Evolutionary conservation across 2,797 vertebrate species (phyloP), one percentile per base, ranked within the genome.

Genomic region (Crax fasciolata): DNA sequence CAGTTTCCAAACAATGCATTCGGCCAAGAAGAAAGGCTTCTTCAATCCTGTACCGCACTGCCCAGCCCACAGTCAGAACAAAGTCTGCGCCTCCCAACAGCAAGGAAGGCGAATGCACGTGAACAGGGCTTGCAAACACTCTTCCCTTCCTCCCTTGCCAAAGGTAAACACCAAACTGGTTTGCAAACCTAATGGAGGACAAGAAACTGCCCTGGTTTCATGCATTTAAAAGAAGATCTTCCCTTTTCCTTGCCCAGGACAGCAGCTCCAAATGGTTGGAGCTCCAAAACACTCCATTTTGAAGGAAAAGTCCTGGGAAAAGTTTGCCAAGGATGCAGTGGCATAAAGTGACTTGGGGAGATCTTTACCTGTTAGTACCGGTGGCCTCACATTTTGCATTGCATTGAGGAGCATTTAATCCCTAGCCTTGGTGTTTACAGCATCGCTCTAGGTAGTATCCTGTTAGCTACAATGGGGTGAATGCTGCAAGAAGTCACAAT

Each of bases 41-140:
- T 88, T 84, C 63, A 87, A 65, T 71, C 63, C 74, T 61, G 38
- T 63, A 12, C 18, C 2, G 2, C 44, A 38, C 67, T 79, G 77
- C 80, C 91, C 51, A 92, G 79, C 84, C 87, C 83, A 74, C 57
- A 51, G 52, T 25, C 70, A 93, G 94, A 92, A 41, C 65, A 82
- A 94, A 91, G 85, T 61, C 83, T 85, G 49, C 16, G 23, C 43
- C 71, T 94, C 77, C 67, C 61, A 86, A 59, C 52, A 72, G 74
- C 0, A 0, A 57, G 74, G 35, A 91, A 65, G 68, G 71, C 49
- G 90, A 87, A 68, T 13, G 35, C 2, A 1, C 65, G 61, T 4
- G 70, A 83, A 74, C 32, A 83, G 80, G 44, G 25, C 68, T 90
- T 88, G 44, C 67, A 89, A 94, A 84, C 52, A 44, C 67, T 63